Evolutionary conservation across 2,888 invertebrate genomes (phyloP).

Genomic region (Drosophila helvetica): DNA sequence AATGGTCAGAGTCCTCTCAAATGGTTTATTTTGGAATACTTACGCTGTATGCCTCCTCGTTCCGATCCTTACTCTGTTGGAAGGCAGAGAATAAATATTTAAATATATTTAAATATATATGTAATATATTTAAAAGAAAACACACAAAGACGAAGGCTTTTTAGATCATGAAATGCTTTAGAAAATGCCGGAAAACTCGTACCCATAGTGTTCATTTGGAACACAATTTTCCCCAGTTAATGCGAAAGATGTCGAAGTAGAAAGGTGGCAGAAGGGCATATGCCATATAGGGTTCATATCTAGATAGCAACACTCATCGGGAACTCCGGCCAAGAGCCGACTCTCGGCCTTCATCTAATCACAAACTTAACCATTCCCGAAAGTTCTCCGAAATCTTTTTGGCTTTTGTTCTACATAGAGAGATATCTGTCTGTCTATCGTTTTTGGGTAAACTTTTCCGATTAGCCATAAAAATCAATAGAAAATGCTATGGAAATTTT

Average conservation of each 20-base stretch:
- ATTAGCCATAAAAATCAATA: slow-evolving; percentile 50
- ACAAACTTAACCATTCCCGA: slow-evolving; percentile 52
- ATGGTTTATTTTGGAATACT: neutral
- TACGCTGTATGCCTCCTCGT: slow-evolving; percentile 26
- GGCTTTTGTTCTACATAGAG: slow-evolving; percentile 12
- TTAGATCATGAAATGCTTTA: neutral
- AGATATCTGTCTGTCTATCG: neutral
- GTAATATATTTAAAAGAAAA: neutral
- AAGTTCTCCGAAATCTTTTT: slow-evolving; percentile 47
- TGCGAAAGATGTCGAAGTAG: neutral
- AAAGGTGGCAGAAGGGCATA: neutral
- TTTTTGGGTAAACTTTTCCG: slow-evolving; percentile 38
- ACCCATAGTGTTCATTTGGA: neutral
- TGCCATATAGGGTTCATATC: neutral
- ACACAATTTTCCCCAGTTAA: neutral
- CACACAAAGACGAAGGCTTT: no score
- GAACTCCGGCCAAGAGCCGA: neutral
- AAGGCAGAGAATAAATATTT: neutral
- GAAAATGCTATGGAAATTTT: slow-evolving; percentile 50
- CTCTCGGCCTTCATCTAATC: neutral
- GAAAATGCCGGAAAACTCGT: neutral
- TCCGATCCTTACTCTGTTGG: neutral
- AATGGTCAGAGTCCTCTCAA: neutral
- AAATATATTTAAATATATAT: neutral
- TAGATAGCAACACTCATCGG: neutral